A percentile compares a stretch with the other conserved stretches of the same genome.
phyloP scores from a whole-genome alignment of 2,113 vertebrate genomes.

The Puma concolor region DNA sequence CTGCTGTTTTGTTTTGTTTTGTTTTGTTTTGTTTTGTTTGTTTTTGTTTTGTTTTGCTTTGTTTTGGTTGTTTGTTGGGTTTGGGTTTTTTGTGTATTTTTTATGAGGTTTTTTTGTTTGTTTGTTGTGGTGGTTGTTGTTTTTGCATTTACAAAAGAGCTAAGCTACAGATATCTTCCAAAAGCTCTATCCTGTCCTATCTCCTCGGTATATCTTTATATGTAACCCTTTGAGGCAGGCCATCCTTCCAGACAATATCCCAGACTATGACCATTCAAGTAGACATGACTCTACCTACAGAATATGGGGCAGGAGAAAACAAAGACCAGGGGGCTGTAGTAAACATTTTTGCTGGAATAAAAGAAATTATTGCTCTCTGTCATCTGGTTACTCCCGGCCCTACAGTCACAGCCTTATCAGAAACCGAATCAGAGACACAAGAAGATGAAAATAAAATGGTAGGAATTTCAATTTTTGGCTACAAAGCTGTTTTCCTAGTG shows the following conservation, averaged over 20 bases:
- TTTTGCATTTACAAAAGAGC: background rate
- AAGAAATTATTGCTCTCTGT: background rate
- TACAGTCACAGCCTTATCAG: too few species aligned
- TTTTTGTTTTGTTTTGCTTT: too few species aligned
- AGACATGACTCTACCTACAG: background rate
- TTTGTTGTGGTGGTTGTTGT: background rate
- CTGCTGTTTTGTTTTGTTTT: background rate
- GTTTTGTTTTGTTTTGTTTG: background rate
- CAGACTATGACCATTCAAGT: background rate
- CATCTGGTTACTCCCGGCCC: rapidly evolving
- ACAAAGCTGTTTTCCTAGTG: rapidly evolving
- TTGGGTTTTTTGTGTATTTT: background rate
- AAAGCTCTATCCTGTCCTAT: rapidly evolving
- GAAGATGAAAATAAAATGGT: rapidly evolving
- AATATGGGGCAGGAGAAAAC: rapidly evolving
- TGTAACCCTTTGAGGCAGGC: rapidly evolving
- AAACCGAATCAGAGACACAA: background rate
- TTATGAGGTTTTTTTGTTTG: background rate
- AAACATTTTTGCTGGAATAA: background rate
- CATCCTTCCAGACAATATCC: background rate
- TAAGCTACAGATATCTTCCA: background rate
- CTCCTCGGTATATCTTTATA: background rate
- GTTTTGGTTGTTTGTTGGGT: background rate
- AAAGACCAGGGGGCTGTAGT: background rate
- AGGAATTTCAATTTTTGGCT: background rate